Base-by-base conservation (phyloP, 2,113 vertebrate species). In the Neogobius melanostomus region DNA sequence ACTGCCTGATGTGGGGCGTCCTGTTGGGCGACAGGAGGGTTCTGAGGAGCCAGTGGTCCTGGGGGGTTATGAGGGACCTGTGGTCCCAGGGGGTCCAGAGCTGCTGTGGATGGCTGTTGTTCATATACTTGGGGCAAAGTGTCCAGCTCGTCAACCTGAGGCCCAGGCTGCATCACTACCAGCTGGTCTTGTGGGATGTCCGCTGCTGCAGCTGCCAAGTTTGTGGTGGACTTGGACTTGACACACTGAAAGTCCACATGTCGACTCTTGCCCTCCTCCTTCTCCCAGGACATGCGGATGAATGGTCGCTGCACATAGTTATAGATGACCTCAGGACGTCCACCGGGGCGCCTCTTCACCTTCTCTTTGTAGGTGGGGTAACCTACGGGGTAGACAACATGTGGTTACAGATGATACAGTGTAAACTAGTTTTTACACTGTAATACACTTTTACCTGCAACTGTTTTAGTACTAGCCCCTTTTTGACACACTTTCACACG, bases 201-300 rank as follows among this genome's bases (percentile, higher is more conserved):
- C 0, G 98, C 96, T 0, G 97, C 97, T 0, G 97, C 97, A 0
- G 97, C 97, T 0, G 96, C 97, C 48, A 99, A 77, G 82, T 99
- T 99, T 43, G 95, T 99, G 79, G 94, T 98, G 16, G 98, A 99
- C 90, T 99, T 99, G 84, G 97, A 98, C 83, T 99, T 99, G 21
- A 99, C 98, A 0, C 97, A 99, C 88, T 99, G 98, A 71, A 99
- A 99, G 90, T 99, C 98, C 15, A 99, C 98, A 0, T 99, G 98
- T 28, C 97, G 94, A 69, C 97, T 99, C 88, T 99, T 99, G 0
- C 97, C 98, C 54, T 99, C 98, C 87, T 99, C 98, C 73, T 99
- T 99, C 91, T 99, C 98, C 98, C 98, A 99, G 0, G 97, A 99
- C 98, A 99, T 98, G 48, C 96, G 92, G 87, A 99, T 99, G 79